Base-by-base conservation (phyloP, 2,888 invertebrate genomes). In the Drosophila antonietae region DNA sequence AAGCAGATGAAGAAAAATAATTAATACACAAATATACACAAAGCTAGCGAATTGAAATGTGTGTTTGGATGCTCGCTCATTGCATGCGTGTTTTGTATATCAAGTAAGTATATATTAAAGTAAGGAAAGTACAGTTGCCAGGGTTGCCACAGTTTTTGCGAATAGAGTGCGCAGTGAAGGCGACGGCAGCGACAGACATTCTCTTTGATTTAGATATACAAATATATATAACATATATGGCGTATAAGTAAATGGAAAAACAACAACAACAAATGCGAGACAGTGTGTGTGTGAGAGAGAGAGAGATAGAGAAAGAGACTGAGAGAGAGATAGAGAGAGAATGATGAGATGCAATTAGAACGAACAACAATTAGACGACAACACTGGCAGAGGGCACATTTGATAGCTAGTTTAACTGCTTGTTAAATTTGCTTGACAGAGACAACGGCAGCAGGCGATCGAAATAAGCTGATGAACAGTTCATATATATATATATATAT, bases 181-280 rank as follows among this genome's bases (percentile, higher is more conserved):
- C 83, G 80, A 86, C 86, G 82, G 73, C 83, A 86, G 82, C 82
- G 88, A 88, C 83, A 85, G 86, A 86, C 86, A 80, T 59, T 70
- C 67, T 53, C 53, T 37, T 53, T 37, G 37, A n/a, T 37, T 23
- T 12, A 51, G 18, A 51, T 18, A 51, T 31, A 33, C 28, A 28
- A 28, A 28, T 28, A 28, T 28, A 60, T 49, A 58, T 68, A 41
- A 49, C 46, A 41, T 46, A 62, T 58, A 41, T 46, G 47, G 47
- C 47, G 28, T 62, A 65, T 44, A 59, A 53, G 65, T 43, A 46
- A 73, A 75, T 88, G 57, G 52, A 69, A 80, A 66, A 75, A 86
- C 76, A 86, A 88, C 89, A 84, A 84, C 89, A 84, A 78, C 89
- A 78, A 83, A 88, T 85, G 88, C 64, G 47, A 74, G 39, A 41